Conservation (phyloP, 2,113 vertebrate species). For the Numenius arquata region DNA sequence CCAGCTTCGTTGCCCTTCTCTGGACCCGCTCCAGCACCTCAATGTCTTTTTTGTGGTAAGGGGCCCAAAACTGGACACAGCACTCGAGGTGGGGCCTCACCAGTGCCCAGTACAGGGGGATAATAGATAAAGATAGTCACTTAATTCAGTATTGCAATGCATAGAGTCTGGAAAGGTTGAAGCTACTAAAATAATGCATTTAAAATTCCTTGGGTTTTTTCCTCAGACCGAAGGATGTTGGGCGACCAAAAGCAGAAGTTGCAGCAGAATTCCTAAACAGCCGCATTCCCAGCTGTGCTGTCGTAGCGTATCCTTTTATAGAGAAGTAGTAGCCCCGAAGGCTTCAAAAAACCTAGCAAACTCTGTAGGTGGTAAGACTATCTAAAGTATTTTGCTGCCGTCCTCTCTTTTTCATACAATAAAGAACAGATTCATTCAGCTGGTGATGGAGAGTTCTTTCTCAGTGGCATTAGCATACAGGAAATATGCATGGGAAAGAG, state of each 20-base stretch:
- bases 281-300: constrained; percentile 87
- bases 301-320: constrained; percentile 91
- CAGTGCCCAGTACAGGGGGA: too few species aligned
- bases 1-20: too few species aligned
- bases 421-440: constrained; percentile 5
- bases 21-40: too few species aligned
- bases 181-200: background rate
- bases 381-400: constrained; percentile 21
- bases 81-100: too few species aligned
- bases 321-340: background rate
- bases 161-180: background rate
- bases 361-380: background rate
- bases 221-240: constrained; percentile 89
- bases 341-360: background rate
- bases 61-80: too few species aligned
- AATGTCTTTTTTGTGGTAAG: too few species aligned
- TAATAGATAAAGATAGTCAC: too few species aligned
- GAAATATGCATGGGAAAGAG: background rate
- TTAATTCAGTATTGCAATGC: background rate
- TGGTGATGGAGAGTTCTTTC: background rate
- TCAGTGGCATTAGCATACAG: background rate
- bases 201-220: constrained; percentile 39
- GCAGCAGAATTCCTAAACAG: constrained; percentile 93
- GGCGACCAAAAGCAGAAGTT: constrained; percentile 93
- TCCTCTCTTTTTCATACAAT: background rate